A percentile compares a stretch with the other conserved stretches of the same genome.
These are phyloP conservation scores for Epistrophe eligans DNA, from an alignment of 2,888 invertebrate genomes.

Conservation along the genomic window DNA sequence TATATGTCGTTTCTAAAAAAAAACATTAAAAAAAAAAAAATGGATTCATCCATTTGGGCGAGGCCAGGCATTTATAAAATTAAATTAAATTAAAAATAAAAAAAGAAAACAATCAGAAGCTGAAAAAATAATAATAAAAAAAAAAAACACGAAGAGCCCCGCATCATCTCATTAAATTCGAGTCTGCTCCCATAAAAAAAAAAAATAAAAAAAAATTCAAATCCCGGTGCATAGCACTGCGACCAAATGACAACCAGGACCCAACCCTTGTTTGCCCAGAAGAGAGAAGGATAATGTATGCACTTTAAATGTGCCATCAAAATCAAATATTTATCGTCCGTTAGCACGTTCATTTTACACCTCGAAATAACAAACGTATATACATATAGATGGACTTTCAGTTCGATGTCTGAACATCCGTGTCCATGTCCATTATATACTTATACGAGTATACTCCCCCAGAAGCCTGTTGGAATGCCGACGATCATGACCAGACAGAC, in stretches of 20 bases:
- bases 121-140: conserved; percentile 6
- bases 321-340: conserved; percentile 70
- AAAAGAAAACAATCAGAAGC: conserved; percentile 60
- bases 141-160: background rate
- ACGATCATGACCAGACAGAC: conserved; percentile 45
- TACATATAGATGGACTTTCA: conserved; percentile 19
- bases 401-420: conserved; percentile 27
- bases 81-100: background rate
- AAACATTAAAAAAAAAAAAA: background rate
- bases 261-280: conserved; percentile 18
- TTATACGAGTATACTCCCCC: background rate
- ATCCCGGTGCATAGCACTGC: conserved; percentile 3
- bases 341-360: conserved; percentile 73
- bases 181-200: conserved; percentile 24
- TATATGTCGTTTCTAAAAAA: conserved; percentile 35
- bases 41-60: conserved; percentile 40
- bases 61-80: conserved; percentile 29
- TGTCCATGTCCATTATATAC: conserved; percentile 32
- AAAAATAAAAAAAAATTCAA: conserved; percentile 4
- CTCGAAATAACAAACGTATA: conserved; percentile 24
- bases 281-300: conserved; percentile 64
- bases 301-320: conserved; percentile 72
- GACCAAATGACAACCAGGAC: conserved; percentile 35
- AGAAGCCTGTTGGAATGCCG: conserved; percentile 64
- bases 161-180: conserved; percentile 48